Percentiles rank a stretch among this genome's conserved stretches.
Conservation (phyloP, 1,140 invertebrate genomes). For the Aphaenogaster floridana region DNA sequence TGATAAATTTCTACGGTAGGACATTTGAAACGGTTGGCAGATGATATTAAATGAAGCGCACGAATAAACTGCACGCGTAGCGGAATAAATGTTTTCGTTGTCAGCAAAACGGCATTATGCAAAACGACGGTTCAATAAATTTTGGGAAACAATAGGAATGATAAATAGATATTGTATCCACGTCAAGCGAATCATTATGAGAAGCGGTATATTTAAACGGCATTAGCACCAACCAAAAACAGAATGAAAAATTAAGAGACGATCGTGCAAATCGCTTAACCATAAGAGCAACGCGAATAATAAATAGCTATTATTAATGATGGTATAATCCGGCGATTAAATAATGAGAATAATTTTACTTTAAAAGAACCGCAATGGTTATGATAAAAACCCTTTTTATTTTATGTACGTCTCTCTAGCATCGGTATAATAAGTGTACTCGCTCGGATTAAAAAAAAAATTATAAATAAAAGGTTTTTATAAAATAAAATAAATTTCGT, state of each 20-base stretch:
- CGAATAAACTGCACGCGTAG: conserved; percentile 58
- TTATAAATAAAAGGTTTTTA: background rate
- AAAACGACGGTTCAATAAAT: conserved; percentile 62
- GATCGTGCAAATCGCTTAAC: background rate
- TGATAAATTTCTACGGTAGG: conserved; percentile 54
- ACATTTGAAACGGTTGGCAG: conserved; percentile 53
- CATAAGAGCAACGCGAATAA: conserved; percentile 1
- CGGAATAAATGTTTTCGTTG: conserved; percentile 59
- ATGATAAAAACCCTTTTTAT: background rate
- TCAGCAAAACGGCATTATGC: conserved; percentile 60
- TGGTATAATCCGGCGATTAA: background rate
- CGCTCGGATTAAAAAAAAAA: conserved; percentile 1
- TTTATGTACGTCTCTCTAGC: background rate
- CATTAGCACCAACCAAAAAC: conserved; percentile 25
- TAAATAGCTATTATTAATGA: conserved; percentile 31
- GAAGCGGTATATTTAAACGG: conserved; percentile 42
- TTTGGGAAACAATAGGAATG: conserved; percentile 48
- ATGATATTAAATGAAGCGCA: conserved; percentile 58
- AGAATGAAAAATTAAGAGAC: conserved; percentile 41
- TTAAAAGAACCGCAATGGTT: background rate
- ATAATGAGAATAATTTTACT: conserved; percentile 25
- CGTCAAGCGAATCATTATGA: conserved; percentile 56
- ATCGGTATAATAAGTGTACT: background rate
- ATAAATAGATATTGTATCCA: conserved; percentile 59
- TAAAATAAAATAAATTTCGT: background rate